These are phyloP conservation scores for Petrolisthes cinctipes DNA, from an alignment of 2,888 invertebrate genomes.

Conservation along the genomic window DNA sequence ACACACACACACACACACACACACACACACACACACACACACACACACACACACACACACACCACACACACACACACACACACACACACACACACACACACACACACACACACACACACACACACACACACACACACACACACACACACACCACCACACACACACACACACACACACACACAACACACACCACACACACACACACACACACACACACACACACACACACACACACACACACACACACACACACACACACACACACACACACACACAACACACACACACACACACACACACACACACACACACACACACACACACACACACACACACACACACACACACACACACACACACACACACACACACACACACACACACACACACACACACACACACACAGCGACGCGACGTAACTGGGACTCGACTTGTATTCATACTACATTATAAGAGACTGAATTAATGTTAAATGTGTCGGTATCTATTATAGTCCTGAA, in stretches of 20 bases:
- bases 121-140: no score
- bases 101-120: background rate
- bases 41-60: background rate
- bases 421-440: background rate
- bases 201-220: background rate
- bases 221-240: slow-evolving; percentile 8
- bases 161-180: no score
- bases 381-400: background rate
- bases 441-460: background rate
- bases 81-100: no score
- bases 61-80: no score
- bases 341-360: slow-evolving; percentile 8
- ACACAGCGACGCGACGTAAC: background rate
- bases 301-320: slow-evolving; percentile 19
- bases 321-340: slow-evolving; percentile 18
- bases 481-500: no score
- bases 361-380: background rate
- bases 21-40: slow-evolving; percentile 4
- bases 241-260: background rate
- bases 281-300: slow-evolving; percentile 6
- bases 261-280: background rate
- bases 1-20: slow-evolving; percentile 4
- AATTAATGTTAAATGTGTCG: background rate
- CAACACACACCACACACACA: no score
- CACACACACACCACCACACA: background rate